A percentile compares a stretch with the other conserved stretches of the same genome.
Conservation (phyloP, 1,140 invertebrate species). For the Coptotermes formosanus region DNA sequence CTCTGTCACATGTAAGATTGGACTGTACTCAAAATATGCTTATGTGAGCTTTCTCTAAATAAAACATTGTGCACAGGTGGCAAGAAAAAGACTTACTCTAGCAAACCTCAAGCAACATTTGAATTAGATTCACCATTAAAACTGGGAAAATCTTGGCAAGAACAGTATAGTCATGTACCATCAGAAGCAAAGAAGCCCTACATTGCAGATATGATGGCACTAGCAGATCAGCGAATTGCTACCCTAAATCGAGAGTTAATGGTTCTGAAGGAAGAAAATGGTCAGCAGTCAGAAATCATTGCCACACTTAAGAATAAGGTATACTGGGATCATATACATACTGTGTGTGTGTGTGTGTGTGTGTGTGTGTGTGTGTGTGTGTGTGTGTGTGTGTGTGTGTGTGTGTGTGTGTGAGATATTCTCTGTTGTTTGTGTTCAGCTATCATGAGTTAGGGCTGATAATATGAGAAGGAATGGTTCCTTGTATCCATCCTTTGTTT, state of each 20-base stretch:
- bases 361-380: not conserved
- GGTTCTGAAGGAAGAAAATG: conserved; percentile 20
- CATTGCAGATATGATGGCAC: conserved; percentile 23
- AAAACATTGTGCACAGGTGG: not conserved
- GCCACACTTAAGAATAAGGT: conserved; percentile 26
- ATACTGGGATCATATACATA: not conserved
- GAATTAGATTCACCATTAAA: conserved; percentile 31
- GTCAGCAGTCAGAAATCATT: conserved; percentile 24
- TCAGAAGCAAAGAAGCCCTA: conserved; percentile 29
- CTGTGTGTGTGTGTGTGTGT: not conserved
- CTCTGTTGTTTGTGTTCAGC: not conserved
- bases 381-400: not conserved
- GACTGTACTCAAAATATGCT: no score
- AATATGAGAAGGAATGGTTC: not conserved
- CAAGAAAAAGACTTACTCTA: conserved; percentile 10
- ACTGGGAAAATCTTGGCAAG: conserved; percentile 24
- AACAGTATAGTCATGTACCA: conserved; percentile 14
- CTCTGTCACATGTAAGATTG: no score
- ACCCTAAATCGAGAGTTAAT: conserved; percentile 21
- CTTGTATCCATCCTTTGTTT: not conserved
- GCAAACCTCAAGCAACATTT: conserved; percentile 26
- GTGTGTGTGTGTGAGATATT: not conserved
- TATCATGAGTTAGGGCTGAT: not conserved
- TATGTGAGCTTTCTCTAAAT: not conserved
- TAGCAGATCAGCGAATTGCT: conserved; percentile 25